Percentiles rank a stretch among this genome's conserved stretches.
Evolutionary conservation across 2,797 vertebrate genomes (phyloP).

Genomic region (Paedocypris micromegethes): DNA sequence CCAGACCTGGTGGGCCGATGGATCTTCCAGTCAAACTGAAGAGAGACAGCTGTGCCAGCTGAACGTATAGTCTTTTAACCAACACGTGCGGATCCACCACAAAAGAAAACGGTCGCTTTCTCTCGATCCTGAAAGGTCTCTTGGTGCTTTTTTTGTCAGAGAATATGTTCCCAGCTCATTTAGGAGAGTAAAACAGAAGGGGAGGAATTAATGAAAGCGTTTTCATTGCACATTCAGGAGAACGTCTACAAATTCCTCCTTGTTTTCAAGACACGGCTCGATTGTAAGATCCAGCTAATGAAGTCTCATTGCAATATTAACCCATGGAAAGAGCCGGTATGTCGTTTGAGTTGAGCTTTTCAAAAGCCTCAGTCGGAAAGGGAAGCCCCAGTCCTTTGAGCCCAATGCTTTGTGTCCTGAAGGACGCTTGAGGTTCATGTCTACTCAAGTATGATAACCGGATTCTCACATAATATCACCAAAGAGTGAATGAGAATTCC

Average conservation of each 20-base stretch:
- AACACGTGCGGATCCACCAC: constrained; percentile 41
- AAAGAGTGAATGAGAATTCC: constrained; percentile 11
- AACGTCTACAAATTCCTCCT: neutral
- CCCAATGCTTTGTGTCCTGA: constrained; percentile 12
- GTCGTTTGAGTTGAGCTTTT: constrained; percentile 34
- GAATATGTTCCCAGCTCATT: constrained; percentile 22
- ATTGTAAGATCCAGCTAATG: constrained; percentile 35
- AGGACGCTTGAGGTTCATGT: constrained; percentile 32
- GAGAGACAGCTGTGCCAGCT: constrained; percentile 45
- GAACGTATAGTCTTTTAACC: constrained; percentile 34
- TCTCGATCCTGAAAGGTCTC: constrained; percentile 23
- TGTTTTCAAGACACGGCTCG: constrained; percentile 1
- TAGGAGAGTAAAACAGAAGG: constrained; percentile 9
- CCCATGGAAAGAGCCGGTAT: constrained; percentile 32
- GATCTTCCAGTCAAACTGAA: constrained; percentile 54
- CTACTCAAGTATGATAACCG: constrained; percentile 45
- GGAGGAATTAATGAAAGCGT: neutral
- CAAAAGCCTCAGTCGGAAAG: constrained; percentile 29
- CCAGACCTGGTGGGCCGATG: constrained; percentile 54
- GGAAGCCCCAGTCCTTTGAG: constrained; percentile 3
- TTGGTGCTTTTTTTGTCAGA: neutral
- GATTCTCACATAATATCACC: constrained; percentile 38
- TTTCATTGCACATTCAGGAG: neutral
- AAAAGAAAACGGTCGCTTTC: constrained; percentile 2
- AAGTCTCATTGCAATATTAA: constrained; percentile 32